Conservation (phyloP, 2,797 vertebrate species). For the Thripadectes ignobilis region DNA sequence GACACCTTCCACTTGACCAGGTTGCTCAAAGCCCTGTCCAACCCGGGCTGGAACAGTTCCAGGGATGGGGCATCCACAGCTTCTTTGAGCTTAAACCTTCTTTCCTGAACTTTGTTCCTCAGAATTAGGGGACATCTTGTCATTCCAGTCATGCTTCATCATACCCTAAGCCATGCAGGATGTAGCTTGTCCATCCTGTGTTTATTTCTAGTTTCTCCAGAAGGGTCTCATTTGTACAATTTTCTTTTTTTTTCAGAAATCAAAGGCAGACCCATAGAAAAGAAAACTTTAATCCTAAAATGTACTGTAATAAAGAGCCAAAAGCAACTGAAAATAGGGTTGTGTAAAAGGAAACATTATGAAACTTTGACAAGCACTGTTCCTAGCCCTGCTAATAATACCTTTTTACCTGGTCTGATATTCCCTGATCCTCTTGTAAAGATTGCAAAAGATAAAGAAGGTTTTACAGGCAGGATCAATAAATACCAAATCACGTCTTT, state of each 20-base stretch:
- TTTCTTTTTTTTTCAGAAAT: not conserved
- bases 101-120: not conserved
- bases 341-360: not conserved
- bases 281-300: not conserved
- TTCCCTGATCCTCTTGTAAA: constrained; percentile 13
- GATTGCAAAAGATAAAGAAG: not conserved
- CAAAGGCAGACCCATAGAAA: not conserved
- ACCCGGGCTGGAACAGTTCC: not conserved
- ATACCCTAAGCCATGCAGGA: not conserved
- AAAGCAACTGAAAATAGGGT: not conserved
- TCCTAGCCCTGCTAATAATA: not conserved
- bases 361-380: not conserved
- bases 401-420: not conserved
- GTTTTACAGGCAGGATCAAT: not conserved
- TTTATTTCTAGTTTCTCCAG: not conserved
- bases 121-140: not conserved
- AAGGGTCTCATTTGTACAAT: not conserved
- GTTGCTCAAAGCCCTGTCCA: accelerated
- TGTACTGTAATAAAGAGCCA: not conserved
- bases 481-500: constrained; percentile 2
- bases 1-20: not conserved
- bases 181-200: accelerated
- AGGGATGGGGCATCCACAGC: accelerated
- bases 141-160: not conserved
- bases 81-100: not conserved